Evolutionary conservation across 2,113 vertebrate species (phyloP).

Genomic region (Eublepharis macularius): DNA sequence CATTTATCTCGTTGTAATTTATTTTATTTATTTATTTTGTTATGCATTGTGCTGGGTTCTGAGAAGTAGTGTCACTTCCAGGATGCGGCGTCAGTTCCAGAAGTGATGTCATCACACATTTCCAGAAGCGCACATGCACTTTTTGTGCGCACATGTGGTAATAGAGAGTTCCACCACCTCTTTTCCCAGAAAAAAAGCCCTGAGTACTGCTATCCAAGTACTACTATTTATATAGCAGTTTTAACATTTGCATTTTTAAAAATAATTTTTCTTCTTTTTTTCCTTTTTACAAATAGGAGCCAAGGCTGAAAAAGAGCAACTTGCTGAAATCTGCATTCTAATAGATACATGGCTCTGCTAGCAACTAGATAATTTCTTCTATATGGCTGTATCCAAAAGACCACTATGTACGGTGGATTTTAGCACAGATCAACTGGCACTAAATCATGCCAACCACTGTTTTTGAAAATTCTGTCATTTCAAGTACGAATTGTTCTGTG

Average conservation of each 20-base stretch:
- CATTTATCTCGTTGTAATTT: too few species aligned
- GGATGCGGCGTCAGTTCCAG: too few species aligned
- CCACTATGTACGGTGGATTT: neutral
- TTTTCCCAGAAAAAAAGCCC: too few species aligned
- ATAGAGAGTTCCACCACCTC: too few species aligned
- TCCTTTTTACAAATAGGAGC: neutral
- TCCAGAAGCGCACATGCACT: too few species aligned
- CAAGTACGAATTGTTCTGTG: neutral
- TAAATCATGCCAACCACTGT: neutral
- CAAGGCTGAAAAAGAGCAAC: neutral
- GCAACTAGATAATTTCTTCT: neutral
- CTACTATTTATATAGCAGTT: neutral
- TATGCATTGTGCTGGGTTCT: too few species aligned
- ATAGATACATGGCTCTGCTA: neutral
- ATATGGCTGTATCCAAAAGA: neutral
- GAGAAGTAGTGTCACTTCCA: too few species aligned
- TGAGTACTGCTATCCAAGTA: neutral
- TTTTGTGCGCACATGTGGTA: too few species aligned
- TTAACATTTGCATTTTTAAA: neutral
- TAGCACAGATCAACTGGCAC: neutral
- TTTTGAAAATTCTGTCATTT: neutral
- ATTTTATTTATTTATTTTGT: too few species aligned
- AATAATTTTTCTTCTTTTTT: too few species aligned
- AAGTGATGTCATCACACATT: too few species aligned
- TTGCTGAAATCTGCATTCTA: neutral